A percentile compares a stretch with the other conserved stretches of the same genome.
Evolutionary conservation across 2,797 vertebrate species (phyloP).

Genomic region (Astyanax mexicanus): DNA sequence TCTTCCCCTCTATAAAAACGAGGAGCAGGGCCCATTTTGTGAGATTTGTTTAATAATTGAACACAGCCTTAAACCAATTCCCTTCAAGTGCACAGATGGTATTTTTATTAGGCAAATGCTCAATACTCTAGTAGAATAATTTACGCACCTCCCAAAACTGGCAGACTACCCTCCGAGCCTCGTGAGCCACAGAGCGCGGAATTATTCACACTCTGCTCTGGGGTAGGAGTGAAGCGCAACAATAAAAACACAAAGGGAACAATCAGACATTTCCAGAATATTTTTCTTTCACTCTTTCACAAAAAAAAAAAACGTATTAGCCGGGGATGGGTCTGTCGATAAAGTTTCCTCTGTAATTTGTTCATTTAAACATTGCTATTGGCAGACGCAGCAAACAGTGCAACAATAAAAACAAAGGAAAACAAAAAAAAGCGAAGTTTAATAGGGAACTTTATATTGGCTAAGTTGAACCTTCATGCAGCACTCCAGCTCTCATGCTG

Average conservation of each 20-base stretch:
- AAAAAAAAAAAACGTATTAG: not conserved
- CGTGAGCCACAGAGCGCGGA: conserved; percentile 57
- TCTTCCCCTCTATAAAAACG: conserved; percentile 49
- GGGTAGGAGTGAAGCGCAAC: conserved; percentile 58
- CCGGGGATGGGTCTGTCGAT: conserved; percentile 1
- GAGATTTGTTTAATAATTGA: conserved; percentile 76
- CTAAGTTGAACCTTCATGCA: not conserved
- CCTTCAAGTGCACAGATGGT: conserved; percentile 76
- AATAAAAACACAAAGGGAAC: conserved; percentile 62
- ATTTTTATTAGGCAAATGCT: conserved; percentile 76
- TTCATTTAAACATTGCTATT: conserved; percentile 22
- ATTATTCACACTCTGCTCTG: conserved; percentile 51
- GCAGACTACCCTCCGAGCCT: conserved; percentile 59
- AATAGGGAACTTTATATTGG: not conserved
- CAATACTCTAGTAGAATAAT: conserved; percentile 73
- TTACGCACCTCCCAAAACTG: conserved; percentile 65
- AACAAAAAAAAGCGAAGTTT: not conserved
- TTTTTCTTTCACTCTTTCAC: conserved; percentile 7
- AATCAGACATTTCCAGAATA: conserved; percentile 48
- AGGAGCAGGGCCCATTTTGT: conserved; percentile 66
- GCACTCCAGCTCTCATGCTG: not conserved
- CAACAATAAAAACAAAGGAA: not conserved
- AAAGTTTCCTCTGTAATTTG: conserved; percentile 2
- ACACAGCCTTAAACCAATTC: conserved; percentile 72
- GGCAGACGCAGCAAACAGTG: not conserved